Evolutionary conservation across 1,140 invertebrate species (phyloP).

Genomic region (Ceratosolen solmsi): DNA sequence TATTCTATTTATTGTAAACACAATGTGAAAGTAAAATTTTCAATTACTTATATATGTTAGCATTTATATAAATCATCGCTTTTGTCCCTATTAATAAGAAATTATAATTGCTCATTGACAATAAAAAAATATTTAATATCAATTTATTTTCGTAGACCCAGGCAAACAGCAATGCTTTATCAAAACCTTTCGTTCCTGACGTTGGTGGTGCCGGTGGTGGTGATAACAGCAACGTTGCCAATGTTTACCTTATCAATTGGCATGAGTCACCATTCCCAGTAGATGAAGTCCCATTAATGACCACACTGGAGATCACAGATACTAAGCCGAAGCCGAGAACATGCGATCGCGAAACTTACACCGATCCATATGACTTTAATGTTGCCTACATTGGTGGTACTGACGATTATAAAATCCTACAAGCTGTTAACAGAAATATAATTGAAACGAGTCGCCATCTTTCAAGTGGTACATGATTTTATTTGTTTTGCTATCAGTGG

Average conservation of each 20-base stretch:
- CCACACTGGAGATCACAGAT: neutral
- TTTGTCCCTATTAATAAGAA: too few relatives aligned
- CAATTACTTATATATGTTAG: too few relatives aligned
- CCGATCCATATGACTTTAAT: slow-evolving; percentile 61
- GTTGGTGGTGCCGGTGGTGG: neutral
- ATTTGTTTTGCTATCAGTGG: neutral
- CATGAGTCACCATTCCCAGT: slow-evolving; percentile 61
- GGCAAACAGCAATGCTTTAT: neutral
- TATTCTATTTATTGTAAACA: too few relatives aligned
- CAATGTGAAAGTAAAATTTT: too few relatives aligned
- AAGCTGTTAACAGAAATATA: slow-evolving; percentile 57
- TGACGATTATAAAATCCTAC: slow-evolving; percentile 54
- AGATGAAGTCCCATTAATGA: slow-evolving; percentile 17
- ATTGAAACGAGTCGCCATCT: slow-evolving; percentile 46
- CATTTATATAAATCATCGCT: too few relatives aligned
- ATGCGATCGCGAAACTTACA: slow-evolving; percentile 44
- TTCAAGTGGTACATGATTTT: slow-evolving; percentile 26
- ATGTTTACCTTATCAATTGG: slow-evolving; percentile 63
- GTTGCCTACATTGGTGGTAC: slow-evolving; percentile 53
- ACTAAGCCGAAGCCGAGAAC: neutral
- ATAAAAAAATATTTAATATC: neutral
- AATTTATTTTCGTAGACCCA: neutral
- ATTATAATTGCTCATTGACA: too few relatives aligned
- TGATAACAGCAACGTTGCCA: slow-evolving; percentile 33
- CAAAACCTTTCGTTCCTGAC: too few relatives aligned